Base-by-base conservation (phyloP, 2,888 invertebrate genomes). In the Pomacea canaliculata region DNA sequence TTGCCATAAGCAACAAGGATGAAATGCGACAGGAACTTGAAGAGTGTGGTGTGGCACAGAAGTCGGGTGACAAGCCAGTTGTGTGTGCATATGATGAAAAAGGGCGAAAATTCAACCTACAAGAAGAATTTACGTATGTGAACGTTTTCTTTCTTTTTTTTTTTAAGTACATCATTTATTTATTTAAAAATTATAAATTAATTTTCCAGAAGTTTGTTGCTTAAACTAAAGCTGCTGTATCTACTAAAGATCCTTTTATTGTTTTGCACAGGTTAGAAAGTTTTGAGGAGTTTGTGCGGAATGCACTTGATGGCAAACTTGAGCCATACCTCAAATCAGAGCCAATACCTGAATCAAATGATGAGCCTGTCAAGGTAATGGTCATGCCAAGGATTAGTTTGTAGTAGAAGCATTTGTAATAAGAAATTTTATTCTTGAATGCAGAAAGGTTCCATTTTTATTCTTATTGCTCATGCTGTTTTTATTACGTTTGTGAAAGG, bases 241-340 rank as follows among this genome's bases (percentile, higher is more conserved):
- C 10, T 16, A 7, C 16, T 56, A 56, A 56, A 2, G 8, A 10
- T 10, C 51, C 16, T 56, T 13, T 13, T 13, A 51, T 19, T 70
- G 19, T 73, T 27, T 79, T 37, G 87, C 91, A 77, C 92, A 96
- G 95, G 82, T 92, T 97, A 83, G 98, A 98, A 75, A 94, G 93
- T 87, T 94, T 99, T 79, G 94, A 95, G 85, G 90, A 93, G 63
- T 99, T 99, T 93, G 93, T 96, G 67, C 95, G 94, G 84, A 95
- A 97, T 87, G 91, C 98, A 67, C 92, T 96, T 80, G 95, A 93
- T 78, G 96, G 94, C 70, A 95, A 95, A 84, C 91, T 99, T 82
- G 96, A 97, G 87, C 95, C 98, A 0, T 98, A 96, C 92, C 91
- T 99, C 83, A 99, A 99, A 92, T 99, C 99, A 0, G 99, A 99